phyloP scores from a whole-genome alignment of 2,797 vertebrate genomes.

The Morelia viridis region DNA sequence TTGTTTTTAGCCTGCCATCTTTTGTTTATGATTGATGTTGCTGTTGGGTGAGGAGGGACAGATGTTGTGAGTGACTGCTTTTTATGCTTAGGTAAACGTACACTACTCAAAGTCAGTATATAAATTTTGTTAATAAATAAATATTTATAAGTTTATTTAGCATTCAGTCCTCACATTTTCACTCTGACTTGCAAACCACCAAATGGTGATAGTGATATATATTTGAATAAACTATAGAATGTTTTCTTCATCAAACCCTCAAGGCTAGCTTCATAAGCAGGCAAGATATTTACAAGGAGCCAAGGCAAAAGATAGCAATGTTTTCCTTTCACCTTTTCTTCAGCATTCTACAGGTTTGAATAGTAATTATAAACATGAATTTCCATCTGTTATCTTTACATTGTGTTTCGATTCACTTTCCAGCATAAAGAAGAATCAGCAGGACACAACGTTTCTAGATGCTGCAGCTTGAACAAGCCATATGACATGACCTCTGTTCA shows the following conservation, averaged over 20 bases:
- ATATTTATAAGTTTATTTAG: not conserved
- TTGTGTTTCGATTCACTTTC: not conserved
- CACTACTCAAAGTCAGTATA: not conserved
- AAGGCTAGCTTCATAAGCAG: not conserved
- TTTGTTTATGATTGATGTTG: too few species aligned
- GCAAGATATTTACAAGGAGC: not conserved
- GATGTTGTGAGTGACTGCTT: too few species aligned
- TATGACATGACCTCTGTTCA: not conserved
- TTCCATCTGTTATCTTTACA: not conserved
- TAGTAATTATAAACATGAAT: not conserved
- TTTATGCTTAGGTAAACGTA: not conserved
- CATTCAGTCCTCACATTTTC: not conserved
- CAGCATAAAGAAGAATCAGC: not conserved
- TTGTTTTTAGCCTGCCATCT: too few species aligned
- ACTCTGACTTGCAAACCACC: not conserved
- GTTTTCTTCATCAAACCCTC: not conserved
- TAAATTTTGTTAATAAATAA: not conserved
- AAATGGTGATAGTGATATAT: not conserved
- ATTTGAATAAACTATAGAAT: not conserved
- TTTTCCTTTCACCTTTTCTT: not conserved
- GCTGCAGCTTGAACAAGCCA: not conserved
- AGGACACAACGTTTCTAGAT: not conserved
- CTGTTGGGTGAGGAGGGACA: too few species aligned
- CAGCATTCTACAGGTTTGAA: not conserved
- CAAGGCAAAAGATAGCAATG: not conserved